Percentiles rank a stretch among this genome's conserved stretches.
These are phyloP conservation scores for Willowsia nigromaculata DNA, from an alignment of 2,888 invertebrate genomes.

Conservation along the genomic window DNA sequence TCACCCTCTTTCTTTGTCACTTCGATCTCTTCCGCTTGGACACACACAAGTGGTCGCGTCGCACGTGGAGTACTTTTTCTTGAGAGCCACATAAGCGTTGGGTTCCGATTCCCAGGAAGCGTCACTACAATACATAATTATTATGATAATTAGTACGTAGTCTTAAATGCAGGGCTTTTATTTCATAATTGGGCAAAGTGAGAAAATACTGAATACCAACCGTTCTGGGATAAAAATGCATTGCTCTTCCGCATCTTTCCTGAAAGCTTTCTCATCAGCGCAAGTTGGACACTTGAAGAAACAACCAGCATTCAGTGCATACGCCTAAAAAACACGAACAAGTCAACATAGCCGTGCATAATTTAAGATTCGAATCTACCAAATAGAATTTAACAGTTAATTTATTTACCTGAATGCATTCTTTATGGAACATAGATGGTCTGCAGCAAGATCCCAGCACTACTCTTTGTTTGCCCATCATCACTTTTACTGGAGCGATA, in stretches of 20 bases:
- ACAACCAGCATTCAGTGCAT: background rate
- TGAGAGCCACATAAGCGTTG: background rate
- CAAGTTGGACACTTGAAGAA: background rate
- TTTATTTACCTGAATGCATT: constrained; percentile 85
- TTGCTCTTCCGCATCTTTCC: background rate
- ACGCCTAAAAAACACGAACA: background rate
- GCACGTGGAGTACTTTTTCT: background rate
- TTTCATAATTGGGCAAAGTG: too few species aligned
- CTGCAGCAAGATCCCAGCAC: constrained; percentile 86
- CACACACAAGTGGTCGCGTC: background rate
- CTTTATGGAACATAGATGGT: constrained; percentile 88
- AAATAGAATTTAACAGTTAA: background rate
- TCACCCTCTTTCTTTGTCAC: background rate
- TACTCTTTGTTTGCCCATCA: too few species aligned
- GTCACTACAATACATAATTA: background rate
- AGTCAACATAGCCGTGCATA: too few species aligned
- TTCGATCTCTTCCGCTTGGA: background rate
- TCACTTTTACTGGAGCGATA: background rate
- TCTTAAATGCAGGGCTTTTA: too few species aligned
- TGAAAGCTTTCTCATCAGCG: background rate
- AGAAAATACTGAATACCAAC: background rate
- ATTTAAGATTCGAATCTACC: too few species aligned
- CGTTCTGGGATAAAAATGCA: background rate
- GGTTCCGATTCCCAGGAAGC: background rate
- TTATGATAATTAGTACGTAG: too few species aligned